Conservation (phyloP, 1,140 invertebrate species). For the Phenacoccus solenopsis region DNA sequence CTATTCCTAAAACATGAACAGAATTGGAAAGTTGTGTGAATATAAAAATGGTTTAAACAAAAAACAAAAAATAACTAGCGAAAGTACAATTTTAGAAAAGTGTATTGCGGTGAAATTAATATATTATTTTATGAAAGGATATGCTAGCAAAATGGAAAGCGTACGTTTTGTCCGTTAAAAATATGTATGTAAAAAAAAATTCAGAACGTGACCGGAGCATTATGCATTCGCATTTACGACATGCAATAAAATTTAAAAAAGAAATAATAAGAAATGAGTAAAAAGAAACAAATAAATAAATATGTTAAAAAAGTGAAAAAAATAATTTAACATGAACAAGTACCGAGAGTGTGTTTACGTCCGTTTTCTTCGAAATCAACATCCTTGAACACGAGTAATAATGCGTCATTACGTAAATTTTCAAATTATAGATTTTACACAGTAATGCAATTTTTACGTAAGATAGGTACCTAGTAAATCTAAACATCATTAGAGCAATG, state of each 20-base stretch:
- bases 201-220: not conserved
- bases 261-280: not conserved
- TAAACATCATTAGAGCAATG: too few relatives aligned
- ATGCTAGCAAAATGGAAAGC: not conserved
- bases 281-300: conserved; percentile 8
- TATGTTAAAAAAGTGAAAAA: not conserved
- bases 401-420: conserved; percentile 6
- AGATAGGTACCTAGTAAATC: too few relatives aligned
- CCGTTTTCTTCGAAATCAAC: conserved; percentile 49
- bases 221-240: conserved; percentile 4
- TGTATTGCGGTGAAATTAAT: not conserved
- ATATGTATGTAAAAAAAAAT: not conserved
- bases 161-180: not conserved
- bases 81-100: not conserved
- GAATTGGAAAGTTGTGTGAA: not conserved
- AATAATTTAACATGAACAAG: not conserved
- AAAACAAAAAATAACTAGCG: not conserved
- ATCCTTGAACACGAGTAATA: conserved; percentile 28
- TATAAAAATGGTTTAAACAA: not conserved
- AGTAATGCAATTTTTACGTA: too few relatives aligned
- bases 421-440: too few relatives aligned
- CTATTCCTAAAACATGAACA: not conserved
- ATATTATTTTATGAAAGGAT: not conserved
- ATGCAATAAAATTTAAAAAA: not conserved
- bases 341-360: conserved; percentile 46